Base-by-base conservation (phyloP, 1,140 invertebrate species). In the Lethrus apterus region DNA sequence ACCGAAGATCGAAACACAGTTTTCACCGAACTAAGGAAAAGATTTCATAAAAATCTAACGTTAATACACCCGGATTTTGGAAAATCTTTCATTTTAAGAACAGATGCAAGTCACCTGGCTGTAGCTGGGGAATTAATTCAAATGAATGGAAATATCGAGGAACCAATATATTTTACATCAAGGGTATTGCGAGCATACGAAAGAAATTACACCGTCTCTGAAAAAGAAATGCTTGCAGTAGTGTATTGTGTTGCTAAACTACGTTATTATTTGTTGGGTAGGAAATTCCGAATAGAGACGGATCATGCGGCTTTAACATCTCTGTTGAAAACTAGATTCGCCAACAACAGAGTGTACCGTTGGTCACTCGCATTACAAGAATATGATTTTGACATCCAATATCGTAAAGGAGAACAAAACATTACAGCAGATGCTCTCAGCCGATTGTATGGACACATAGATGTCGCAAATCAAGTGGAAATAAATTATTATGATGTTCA, bases 31-130 rank as follows among this genome's bases (percentile, higher is more conserved):
- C 8, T 45, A 2, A 45, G 31, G 18, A 11, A 46, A 26, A 2
- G 2, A 11, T 34, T 50, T 2, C 17, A 33, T 17, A 9, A 36
- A 11, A 30, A 33, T 2, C 36, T 45, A 9, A 26, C 44, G 1
- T 13, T 52, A 2, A n/a, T 29, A 7, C 30, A 31, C 11, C 52
- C 55, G 8, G 46, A 62, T 41, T 48, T 53, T 21, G 34, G 14
- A 5, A 24, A 49, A 11, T 9, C 14, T 17, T 38, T 38, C 19
- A 8, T 17, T 17, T 38, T 38, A 19, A 38, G 17, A 11, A 17
- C 13, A 4, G 35, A 14, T 19, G 35, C 35, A 3, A 17, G 13
- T 7, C 4, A 38, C 11, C 17, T 5, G 8, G 35, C 35, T 7
- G 11, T 38, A 3, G 35, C 35, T 3, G 35, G 8, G 4, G 35